phyloP scores from a whole-genome alignment of 2,113 vertebrate species.

The Oncorhynchus keta region DNA sequence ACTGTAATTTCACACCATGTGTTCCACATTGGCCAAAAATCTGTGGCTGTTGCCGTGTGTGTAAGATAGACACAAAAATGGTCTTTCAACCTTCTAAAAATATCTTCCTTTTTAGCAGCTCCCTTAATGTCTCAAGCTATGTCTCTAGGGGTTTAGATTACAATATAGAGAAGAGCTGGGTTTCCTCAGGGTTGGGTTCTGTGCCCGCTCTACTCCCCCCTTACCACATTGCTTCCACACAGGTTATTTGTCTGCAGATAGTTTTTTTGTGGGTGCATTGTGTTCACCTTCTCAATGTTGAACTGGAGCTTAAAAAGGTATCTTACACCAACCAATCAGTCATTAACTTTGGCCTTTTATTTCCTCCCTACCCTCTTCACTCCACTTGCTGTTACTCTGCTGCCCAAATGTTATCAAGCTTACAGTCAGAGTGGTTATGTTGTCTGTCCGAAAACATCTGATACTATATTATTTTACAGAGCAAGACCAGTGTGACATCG shows the following conservation, averaged over 20 bases:
- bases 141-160: slow-evolving; percentile 44
- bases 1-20: slow-evolving; percentile 47
- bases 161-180: slow-evolving; percentile 20
- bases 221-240: neutral
- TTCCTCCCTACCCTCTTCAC: slow-evolving; percentile 47
- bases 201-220: neutral
- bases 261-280: slow-evolving; percentile 32
- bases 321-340: slow-evolving; percentile 56
- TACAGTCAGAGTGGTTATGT: neutral
- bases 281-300: neutral
- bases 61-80: neutral
- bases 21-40: slow-evolving; percentile 42
- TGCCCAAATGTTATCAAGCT: slow-evolving; percentile 15
- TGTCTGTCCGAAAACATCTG: too few species aligned
- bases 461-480: too few species aligned
- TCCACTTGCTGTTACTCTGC: slow-evolving; percentile 49
- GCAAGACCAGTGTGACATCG: too few species aligned
- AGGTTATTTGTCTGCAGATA: slow-evolving; percentile 43
- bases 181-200: neutral
- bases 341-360: slow-evolving; percentile 28
- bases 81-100: neutral
- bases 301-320: slow-evolving; percentile 10
- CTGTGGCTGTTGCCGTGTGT: slow-evolving; percentile 3
- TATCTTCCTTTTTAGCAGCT: neutral
- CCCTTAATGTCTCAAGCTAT: slow-evolving; percentile 12